Conservation (phyloP, 2,113 vertebrate genomes). For the Oriolus oriolus region DNA sequence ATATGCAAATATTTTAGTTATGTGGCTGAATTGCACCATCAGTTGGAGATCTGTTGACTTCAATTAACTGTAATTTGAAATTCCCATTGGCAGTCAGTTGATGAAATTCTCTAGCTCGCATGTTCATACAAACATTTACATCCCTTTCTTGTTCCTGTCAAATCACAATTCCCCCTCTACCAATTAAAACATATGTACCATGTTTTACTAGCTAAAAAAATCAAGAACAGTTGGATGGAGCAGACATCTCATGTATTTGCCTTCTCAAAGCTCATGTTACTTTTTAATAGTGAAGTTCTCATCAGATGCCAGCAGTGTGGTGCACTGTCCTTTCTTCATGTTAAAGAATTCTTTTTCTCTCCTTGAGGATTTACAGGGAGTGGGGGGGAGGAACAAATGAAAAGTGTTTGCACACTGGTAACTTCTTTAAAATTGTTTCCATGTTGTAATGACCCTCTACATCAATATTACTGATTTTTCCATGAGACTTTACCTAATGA, state of each 20-base stretch:
- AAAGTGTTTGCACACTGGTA: not conserved
- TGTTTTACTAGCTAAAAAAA: not conserved
- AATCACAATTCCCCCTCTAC: not conserved
- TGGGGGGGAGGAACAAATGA: not conserved
- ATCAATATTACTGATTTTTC: not conserved
- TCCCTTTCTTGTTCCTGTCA: not conserved
- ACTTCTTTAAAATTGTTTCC: not conserved
- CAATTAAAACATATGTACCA: not conserved
- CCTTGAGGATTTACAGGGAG: not conserved
- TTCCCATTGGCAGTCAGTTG: not conserved
- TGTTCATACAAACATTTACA: not conserved
- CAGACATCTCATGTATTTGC: not conserved
- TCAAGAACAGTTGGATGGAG: not conserved
- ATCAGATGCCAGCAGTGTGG: not conserved
- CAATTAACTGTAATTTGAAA: constrained; percentile 26
- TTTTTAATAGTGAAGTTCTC: not conserved
- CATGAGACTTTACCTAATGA: not conserved
- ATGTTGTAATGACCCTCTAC: not conserved
- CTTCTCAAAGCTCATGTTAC: not conserved
- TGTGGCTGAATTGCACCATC: not conserved
- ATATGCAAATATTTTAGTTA: not conserved
- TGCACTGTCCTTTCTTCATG: not conserved
- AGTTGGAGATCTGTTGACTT: not conserved
- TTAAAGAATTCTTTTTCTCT: not conserved
- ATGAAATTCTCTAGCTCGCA: not conserved